A percentile compares a stretch with the other conserved stretches of the same genome.
phyloP scores from a whole-genome alignment of 2,113 vertebrate genomes.

The Saccopteryx leptura region DNA sequence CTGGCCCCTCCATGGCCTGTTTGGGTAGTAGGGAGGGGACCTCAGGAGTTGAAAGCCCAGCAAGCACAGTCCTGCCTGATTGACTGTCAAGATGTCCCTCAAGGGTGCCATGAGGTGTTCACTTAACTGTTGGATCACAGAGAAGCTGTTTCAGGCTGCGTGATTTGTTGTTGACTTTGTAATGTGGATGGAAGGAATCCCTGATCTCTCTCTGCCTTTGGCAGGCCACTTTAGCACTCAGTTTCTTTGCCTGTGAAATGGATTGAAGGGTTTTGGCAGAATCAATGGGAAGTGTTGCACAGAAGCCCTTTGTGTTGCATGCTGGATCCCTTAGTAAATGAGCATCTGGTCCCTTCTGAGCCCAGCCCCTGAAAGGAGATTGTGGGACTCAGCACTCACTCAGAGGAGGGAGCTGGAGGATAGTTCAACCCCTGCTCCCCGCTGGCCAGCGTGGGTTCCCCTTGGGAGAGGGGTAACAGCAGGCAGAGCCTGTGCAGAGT shows the following conservation, averaged over 20 bases:
- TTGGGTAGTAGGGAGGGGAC: neutral
- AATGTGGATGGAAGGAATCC: too few species aligned
- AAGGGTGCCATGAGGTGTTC: neutral
- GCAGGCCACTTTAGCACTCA: neutral
- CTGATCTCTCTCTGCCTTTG: neutral
- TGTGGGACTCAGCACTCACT: neutral
- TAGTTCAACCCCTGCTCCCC: neutral
- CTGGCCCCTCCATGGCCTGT: neutral
- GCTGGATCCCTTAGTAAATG: neutral
- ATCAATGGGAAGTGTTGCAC: rapidly evolving
- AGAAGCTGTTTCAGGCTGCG: neutral
- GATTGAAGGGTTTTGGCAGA: neutral
- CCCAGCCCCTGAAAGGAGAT: neutral
- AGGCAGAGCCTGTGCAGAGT: neutral
- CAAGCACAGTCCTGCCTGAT: neutral
- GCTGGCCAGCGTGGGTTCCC: neutral
- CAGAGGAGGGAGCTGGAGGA: neutral
- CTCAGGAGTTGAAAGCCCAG: neutral
- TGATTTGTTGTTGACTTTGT: neutral
- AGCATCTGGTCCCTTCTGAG: neutral
- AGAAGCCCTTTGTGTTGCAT: neutral
- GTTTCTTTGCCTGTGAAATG: neutral
- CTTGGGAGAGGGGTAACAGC: neutral
- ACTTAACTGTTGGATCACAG: neutral
- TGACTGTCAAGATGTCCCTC: neutral